Base-by-base conservation (phyloP, 2,797 vertebrate genomes). In the Nasua narica region DNA sequence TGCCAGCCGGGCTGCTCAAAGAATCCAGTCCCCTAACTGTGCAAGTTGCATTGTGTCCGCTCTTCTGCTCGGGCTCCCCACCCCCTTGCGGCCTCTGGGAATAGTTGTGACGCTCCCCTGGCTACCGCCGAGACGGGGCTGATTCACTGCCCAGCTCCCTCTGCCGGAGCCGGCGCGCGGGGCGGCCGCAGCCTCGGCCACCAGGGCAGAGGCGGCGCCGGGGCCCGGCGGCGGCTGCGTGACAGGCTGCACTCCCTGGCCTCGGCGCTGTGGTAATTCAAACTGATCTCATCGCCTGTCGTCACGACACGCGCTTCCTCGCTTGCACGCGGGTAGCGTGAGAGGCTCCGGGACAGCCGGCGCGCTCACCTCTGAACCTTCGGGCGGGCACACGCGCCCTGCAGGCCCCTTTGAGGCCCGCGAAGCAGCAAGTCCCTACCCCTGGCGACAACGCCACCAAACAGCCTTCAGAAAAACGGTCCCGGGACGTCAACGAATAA, bases 271-370 rank as follows among this genome's bases (percentile, higher is more conserved):
- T 97, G 99, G 98, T 99, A 98, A 98, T 98, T 98, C 98, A 98
- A 98, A 98, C 98, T 98, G 99, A 99, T 98, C 99, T 99, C 98
- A 97, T 82, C 94, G 97, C 97, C 84, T 90, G 98, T 97, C 98
- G 99, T 99, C 99, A 99, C 99, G 99, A 99, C 99, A 99, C 85
- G 94, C 79, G 74, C 97, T 70, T 87, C 82, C 96, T 86, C 72
- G 87, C 94, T 94, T 43, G 91, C 86, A 91, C 90, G 62, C 97
- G 52, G 94, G 11, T 67, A 15, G 97, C 95, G 96, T 95, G 96
- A 90, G 96, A 98, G 92, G 78, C 86, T 14, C 93, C 52, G 7
- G 32, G 83, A 29, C 87, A 12, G 69, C 58, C 56, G 35, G 74
- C 65, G 60, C 65, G 18, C 86, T 70, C 84, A 3, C 15, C 60